Base-by-base conservation (phyloP, 2,113 vertebrate genomes). In the Gambusia holbrooki region DNA sequence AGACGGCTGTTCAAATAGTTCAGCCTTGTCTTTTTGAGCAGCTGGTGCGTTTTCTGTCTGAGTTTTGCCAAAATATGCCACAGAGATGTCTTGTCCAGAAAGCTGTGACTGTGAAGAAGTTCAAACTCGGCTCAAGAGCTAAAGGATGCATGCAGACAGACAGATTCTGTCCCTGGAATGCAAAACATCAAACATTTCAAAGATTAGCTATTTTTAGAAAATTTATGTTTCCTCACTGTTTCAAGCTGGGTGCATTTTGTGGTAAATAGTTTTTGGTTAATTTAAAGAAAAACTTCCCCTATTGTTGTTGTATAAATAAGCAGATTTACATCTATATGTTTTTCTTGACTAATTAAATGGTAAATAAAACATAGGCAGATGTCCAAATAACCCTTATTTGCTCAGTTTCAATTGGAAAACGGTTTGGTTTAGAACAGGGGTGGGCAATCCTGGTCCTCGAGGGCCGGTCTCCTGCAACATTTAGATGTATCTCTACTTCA, bases 1-100 rank as follows among this genome's bases (percentile, higher is more conserved):
- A 72, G 69, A 75, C 72, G 71, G 58, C 76, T 74, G 76, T 74
- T 77, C 15, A 42, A 67, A 77, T 66, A 74, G 66, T 77, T 82
- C 58, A 6, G 0, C 80, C 68, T 62, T 81, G 61, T 60, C 61
- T 58, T 64, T 5, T 37, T 29, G 42, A 80, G 62, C 32, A 22
- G 58, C 32, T 73, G 7, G 19, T 1, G 13, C 9, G 62, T 63
- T 70, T 74, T 37, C 64, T 58, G 7, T 42, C 0, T 40, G 33
- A 11, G 60, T 70, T 86, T 82, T 58, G 66, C n/a, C 69, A 66
- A 74, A 81, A 79, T 62, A 30, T 68, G 27, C 7, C 35, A 73
- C 82, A 62, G 81, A 76, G 54, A 76, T 32, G 33, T 76, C 61
- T 3, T 30, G 30, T 73, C 42, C 68, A 73, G 62, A 66, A 81